Evolutionary conservation across 2,888 invertebrate species (phyloP), one percentile per base, ranked within the genome.

Genomic region (Melinaea marsaeus): DNA sequence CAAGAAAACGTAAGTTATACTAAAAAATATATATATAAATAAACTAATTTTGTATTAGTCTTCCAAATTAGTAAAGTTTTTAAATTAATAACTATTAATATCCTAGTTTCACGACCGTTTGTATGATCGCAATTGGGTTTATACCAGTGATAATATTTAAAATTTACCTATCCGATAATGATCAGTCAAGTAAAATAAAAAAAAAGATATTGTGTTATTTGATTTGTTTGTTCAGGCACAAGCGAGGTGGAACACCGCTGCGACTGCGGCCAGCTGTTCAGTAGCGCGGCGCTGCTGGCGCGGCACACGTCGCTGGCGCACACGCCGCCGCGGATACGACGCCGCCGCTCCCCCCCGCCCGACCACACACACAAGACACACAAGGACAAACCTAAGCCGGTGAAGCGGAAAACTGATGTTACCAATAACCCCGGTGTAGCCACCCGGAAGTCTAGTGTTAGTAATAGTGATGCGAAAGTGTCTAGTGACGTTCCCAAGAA

Each of bases 261-360:
- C 69, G 91, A 91, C 74, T 91, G 91, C 70, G 91, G 91, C 0
- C 85, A 88, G 74, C 66, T 87, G 67, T 91, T 91, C 76, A 83
- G 84, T 62, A 88, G 86, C 74, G 90, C 86, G 13, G 88, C 88
- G 35, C 70, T 91, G 32, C 71, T 91, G 65, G 71, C 85, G 64
- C 82, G 90, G 61, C 91, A 91, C 81, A 84, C 89, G 2, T 77
- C 81, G 13, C 79, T 90, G 0, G 93, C 88, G 67, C 91, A 91
- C 81, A 91, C 91, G 22, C 91, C 91, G 69, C 91, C 90, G 73
- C 82, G 92, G 68, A 81, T 87, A 72, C 84, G 91, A 51, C 84
- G 86, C 54, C 80, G 85, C 51, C 85, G 89, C 66, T 78, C 80
- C 7, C 81, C 86, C 3, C 80, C 82, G 58, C 85, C 85, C 57